Percentiles rank a stretch among this genome's conserved stretches.
Conservation (phyloP, 2,797 vertebrate genomes). For the Acrossocheilus wenchowensis region DNA sequence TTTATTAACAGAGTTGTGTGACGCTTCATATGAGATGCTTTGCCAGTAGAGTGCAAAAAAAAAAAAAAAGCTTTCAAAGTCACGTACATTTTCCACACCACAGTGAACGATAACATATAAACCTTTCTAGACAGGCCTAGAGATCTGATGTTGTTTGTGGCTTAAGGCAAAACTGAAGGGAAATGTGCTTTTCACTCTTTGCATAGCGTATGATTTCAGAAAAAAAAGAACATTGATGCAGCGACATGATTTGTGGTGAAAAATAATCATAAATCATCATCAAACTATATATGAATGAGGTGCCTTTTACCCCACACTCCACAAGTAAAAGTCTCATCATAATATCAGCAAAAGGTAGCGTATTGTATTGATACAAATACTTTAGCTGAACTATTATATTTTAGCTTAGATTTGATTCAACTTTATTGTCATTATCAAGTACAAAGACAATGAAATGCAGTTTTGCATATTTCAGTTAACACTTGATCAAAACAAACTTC, state of each 20-base stretch:
- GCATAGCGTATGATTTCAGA: neutral
- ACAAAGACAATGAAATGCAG: no score
- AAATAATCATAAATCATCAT: no score
- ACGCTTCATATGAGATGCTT: slow-evolving; percentile 36
- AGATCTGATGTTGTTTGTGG: neutral
- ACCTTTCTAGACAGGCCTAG: neutral
- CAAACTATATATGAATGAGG: neutral
- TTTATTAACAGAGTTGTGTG: slow-evolving; percentile 74
- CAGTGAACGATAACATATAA: neutral
- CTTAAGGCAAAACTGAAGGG: neutral
- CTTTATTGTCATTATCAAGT: no score
- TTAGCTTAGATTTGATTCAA: no score
- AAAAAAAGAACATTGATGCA: neutral
- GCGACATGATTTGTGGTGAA: no score
- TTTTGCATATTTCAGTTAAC: no score
- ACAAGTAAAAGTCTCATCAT: no score
- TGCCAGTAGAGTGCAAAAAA: neutral
- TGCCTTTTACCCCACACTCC: neutral
- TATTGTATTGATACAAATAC: no score
- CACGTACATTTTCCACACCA: neutral
- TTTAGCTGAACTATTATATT: no score
- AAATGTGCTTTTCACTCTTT: neutral
- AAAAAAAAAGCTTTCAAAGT: neutral
- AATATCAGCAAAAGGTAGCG: no score
- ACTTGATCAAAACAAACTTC: no score